Percentiles rank a stretch among this genome's conserved stretches.
phyloP scores from a whole-genome alignment of 2,888 invertebrate species.

The Galeopsomyia nigrocyanea region DNA sequence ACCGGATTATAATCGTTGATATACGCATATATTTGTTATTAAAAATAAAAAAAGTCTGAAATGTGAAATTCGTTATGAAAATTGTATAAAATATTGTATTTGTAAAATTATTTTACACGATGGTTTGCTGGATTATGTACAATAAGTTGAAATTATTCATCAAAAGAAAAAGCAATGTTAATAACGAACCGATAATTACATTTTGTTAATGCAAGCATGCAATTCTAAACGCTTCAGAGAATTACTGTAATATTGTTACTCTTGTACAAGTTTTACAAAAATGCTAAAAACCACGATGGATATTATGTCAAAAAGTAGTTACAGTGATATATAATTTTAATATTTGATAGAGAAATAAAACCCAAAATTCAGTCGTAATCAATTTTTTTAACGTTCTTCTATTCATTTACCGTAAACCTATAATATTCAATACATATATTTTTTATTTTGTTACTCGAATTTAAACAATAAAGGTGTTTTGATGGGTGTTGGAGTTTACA shows the following conservation, averaged over 20 bases:
- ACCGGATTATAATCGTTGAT: conserved; percentile 34
- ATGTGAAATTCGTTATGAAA: conserved; percentile 41
- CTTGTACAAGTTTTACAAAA: conserved; percentile 20
- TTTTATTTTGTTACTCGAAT: background rate
- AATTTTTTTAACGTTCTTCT: conserved; percentile 19
- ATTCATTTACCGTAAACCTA: background rate
- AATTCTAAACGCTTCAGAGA: conserved; percentile 26
- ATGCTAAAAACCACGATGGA: conserved; percentile 15
- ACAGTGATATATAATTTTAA: conserved; percentile 36
- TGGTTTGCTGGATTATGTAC: conserved; percentile 35
- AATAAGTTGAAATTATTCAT: conserved; percentile 42
- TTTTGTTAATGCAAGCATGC: conserved; percentile 29
- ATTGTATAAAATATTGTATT: conserved; percentile 40
- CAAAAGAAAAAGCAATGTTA: conserved; percentile 35
- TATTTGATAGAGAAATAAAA: conserved; percentile 44
- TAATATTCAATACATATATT: background rate
- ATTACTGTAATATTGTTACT: conserved; percentile 30
- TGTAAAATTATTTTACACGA: conserved; percentile 33
- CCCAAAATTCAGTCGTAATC: conserved; percentile 26
- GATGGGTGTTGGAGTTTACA: background rate
- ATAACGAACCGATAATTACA: conserved; percentile 32
- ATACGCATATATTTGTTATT: conserved; percentile 23
- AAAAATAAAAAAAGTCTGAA: conserved; percentile 46
- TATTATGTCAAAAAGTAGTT: conserved; percentile 19
- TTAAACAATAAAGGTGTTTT: too few relatives aligned